Conservation (phyloP, 2,888 invertebrate species). For the Mythimna ferrago region DNA sequence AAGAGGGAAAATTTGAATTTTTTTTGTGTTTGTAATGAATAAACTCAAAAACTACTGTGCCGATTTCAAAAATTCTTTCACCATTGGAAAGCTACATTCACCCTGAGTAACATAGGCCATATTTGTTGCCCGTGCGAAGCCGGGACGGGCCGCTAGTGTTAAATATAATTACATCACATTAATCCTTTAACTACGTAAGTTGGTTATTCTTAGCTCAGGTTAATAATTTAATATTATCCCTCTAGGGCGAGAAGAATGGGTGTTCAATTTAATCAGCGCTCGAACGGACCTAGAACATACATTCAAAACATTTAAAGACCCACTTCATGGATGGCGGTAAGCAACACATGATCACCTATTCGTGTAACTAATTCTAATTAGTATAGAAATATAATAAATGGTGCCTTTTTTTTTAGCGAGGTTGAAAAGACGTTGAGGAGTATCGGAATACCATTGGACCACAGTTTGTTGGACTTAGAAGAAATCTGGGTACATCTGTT, state of each 20-base stretch:
- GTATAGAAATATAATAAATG: not conserved
- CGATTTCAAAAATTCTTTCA: no score
- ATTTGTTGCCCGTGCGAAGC: no score
- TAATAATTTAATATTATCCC: not conserved
- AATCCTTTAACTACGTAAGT: not conserved
- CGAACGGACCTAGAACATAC: constrained; percentile 79
- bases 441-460: constrained; percentile 81
- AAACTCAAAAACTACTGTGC: no score
- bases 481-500: constrained; percentile 84
- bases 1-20: no score
- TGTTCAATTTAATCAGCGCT: constrained; percentile 79
- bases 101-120: no score
- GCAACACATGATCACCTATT: constrained; percentile 23
- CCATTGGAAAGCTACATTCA: no score
- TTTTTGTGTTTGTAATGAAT: no score
- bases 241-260: constrained; percentile 86
- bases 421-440: constrained; percentile 82
- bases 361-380: not conserved
- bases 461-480: constrained; percentile 82
- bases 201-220: not conserved
- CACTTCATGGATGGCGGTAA: constrained; percentile 79
- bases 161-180: not conserved
- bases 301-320: constrained; percentile 75
- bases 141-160: no score
- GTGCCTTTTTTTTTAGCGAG: constrained; percentile 72